Evolutionary conservation across 2,113 vertebrate species (phyloP).

Genomic region (Tenebrosternarchus preto): DNA sequence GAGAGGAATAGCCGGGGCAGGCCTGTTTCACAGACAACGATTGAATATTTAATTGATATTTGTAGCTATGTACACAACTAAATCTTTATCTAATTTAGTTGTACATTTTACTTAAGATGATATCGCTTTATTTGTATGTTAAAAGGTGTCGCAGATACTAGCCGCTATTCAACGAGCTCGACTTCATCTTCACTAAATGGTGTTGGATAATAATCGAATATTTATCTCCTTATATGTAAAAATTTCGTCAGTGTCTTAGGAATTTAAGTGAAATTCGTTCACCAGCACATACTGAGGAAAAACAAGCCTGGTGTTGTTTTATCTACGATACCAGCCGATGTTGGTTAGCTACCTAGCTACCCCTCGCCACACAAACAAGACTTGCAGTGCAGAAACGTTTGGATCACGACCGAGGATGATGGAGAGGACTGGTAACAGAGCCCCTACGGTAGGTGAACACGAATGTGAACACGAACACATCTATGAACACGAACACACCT

Average conservation of each 20-base stretch:
- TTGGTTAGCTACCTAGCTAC: not conserved
- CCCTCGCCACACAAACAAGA: not conserved
- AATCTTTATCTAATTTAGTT: slow-evolving; percentile 9
- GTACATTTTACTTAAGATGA: not conserved
- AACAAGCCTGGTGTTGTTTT: not conserved
- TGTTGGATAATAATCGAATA: not conserved
- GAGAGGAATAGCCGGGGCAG: slow-evolving; percentile 30
- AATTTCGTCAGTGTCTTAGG: not conserved
- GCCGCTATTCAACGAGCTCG: not conserved
- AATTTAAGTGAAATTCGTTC: not conserved
- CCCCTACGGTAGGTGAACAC: slow-evolving; percentile 51
- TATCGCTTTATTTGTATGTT: not conserved
- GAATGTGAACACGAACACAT: too few species aligned
- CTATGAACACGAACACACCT: too few species aligned
- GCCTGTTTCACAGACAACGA: slow-evolving; percentile 23
- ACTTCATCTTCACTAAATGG: not conserved
- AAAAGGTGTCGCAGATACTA: not conserved
- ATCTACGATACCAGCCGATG: not conserved
- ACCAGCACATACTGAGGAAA: not conserved
- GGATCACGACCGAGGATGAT: slow-evolving; percentile 27
- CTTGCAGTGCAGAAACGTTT: slow-evolving; percentile 1
- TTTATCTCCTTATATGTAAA: not conserved
- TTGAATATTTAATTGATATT: not conserved
- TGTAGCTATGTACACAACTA: not conserved
- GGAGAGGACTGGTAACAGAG: slow-evolving; percentile 45